Evolutionary conservation across 1,140 invertebrate genomes (phyloP).

Genomic region (Apis florea): DNA sequence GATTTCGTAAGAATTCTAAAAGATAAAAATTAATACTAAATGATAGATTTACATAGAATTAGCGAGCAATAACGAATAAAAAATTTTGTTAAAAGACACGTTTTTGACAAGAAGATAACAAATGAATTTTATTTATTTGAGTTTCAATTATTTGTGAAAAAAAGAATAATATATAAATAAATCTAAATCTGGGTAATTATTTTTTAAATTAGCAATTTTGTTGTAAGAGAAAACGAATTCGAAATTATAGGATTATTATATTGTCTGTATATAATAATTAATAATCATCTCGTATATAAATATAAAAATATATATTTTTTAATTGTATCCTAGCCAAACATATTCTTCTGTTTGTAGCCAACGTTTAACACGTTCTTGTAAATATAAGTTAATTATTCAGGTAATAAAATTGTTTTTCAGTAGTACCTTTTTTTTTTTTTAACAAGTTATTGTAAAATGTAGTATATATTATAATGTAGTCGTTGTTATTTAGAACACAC

Average conservation of each 20-base stretch:
- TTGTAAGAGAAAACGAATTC: too few species aligned
- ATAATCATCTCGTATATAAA: background rate
- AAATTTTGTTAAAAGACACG: too few species aligned
- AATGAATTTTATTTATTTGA: too few species aligned
- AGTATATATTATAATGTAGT: too few species aligned
- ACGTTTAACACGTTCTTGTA: slow-evolving; percentile 49
- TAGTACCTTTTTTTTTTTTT: background rate
- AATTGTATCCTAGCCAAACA: slow-evolving; percentile 7
- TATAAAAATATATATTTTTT: background rate
- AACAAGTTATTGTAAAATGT: background rate
- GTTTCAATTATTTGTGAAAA: too few species aligned
- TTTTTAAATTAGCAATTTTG: too few species aligned
- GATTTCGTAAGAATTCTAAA: background rate
- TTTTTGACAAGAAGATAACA: too few species aligned
- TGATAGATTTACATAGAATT: too few species aligned
- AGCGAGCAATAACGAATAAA: too few species aligned
- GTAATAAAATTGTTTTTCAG: slow-evolving; percentile 30
- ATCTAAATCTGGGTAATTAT: background rate
- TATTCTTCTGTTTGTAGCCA: slow-evolving; percentile 56
- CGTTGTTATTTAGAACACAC: too few species aligned
- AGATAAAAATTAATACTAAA: too few species aligned
- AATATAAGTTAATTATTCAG: slow-evolving; percentile 38
- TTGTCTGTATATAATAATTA: background rate
- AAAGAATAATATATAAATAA: background rate
- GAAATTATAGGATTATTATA: background rate